Conservation (phyloP, 2,113 vertebrate genomes). For the Polyodon spathula region DNA sequence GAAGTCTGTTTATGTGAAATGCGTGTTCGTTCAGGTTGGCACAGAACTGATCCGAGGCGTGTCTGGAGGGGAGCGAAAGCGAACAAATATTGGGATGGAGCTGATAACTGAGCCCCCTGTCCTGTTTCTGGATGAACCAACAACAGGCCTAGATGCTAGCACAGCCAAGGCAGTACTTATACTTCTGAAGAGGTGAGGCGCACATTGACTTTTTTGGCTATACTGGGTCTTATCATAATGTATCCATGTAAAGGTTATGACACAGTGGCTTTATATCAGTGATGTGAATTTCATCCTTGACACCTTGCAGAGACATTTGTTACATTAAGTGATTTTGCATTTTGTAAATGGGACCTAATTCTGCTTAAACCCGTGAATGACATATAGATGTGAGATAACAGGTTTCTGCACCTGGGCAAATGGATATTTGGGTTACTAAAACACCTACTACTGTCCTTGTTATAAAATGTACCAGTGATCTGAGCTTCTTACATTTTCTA, state of each 20-base stretch:
- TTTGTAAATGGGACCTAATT: too few species aligned
- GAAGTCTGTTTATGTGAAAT: not conserved
- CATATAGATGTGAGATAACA: too few species aligned
- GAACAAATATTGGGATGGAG: conserved; percentile 39
- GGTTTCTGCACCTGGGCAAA: too few species aligned
- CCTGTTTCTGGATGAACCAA: conserved; percentile 37
- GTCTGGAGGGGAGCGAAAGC: conserved; percentile 42
- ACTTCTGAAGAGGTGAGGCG: conserved; percentile 36
- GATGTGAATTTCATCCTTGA: too few species aligned
- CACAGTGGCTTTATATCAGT: too few species aligned
- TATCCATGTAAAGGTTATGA: too few species aligned
- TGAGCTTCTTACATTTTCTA: conserved; percentile 19
- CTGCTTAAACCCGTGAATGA: too few species aligned
- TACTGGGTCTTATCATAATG: too few species aligned
- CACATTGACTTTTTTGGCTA: too few species aligned
- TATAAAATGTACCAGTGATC: not conserved
- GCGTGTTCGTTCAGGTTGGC: conserved; percentile 31
- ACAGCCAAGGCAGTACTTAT: conserved; percentile 37
- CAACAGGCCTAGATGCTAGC: conserved; percentile 41
- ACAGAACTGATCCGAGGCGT: conserved; percentile 37
- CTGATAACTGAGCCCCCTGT: conserved; percentile 39
- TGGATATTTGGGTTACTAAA: too few species aligned
- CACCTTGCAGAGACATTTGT: too few species aligned
- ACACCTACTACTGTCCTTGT: not conserved
- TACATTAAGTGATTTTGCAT: too few species aligned